phyloP scores from a whole-genome alignment of 2,797 vertebrate genomes.

The Hapalemur alaotrensis region DNA sequence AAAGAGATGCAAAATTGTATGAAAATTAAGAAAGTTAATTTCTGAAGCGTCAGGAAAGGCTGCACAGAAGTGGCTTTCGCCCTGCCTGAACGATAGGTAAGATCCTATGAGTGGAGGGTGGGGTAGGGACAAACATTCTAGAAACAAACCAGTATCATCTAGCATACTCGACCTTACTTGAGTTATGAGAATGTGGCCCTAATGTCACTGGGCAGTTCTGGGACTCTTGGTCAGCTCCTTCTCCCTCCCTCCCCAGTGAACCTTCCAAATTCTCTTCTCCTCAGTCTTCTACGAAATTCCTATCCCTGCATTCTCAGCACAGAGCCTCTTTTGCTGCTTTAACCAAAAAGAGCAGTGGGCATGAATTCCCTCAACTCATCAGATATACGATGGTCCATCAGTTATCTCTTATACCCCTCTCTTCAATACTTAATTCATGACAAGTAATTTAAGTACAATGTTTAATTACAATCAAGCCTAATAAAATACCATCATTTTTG shows the following conservation, averaged over 20 bases:
- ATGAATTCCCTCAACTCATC: background rate
- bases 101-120: background rate
- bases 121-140: background rate
- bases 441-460: background rate
- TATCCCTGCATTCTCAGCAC: background rate
- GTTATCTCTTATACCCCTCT: background rate
- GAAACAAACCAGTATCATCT: background rate
- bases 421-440: background rate
- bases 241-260: background rate
- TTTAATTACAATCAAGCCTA: background rate
- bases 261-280: background rate
- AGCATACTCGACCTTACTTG: background rate
- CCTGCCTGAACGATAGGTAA: background rate
- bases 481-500: background rate
- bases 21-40: slow-evolving; percentile 18
- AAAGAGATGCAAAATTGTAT: background rate
- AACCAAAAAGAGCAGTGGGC: background rate
- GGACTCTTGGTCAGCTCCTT: background rate
- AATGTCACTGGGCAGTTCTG: background rate
- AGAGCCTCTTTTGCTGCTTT: background rate
- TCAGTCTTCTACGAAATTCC: background rate
- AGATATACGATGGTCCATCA: background rate
- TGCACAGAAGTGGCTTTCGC: background rate
- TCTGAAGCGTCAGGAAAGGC: slow-evolving; percentile 1
- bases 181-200: background rate